Evolutionary conservation across 2,797 vertebrate genomes (phyloP), one percentile per base, ranked within the genome.

Genomic region (Delichon dasypus): DNA sequence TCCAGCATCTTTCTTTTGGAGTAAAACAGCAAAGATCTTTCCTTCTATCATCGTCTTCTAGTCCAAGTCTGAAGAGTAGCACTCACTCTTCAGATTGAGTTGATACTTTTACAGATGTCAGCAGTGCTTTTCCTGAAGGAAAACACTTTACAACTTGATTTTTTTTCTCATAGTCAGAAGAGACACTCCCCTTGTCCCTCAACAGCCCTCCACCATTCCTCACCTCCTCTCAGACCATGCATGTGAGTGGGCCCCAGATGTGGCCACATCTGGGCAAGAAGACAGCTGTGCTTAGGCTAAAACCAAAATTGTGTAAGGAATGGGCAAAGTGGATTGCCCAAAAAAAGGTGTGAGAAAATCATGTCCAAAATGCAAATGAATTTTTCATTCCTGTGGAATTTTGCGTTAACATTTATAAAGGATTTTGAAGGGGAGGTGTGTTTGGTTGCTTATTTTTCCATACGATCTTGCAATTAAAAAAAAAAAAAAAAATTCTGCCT

Each of bases 171-270:
- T 13, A 62, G 18, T 16, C 6, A 42, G 23, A 40, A 38, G 42
- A 19, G 82, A 16, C 10, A 2, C 2, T 61, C 2, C 13, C 18
- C 9, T 85, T 21, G 16, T 22, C 4, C 12, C 16, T 45, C 42
- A 21, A 23, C 36, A 22, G 2, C 9, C 3, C 19, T 17, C 6
- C 0, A 2, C 16, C 23, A 16, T 44, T 85, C 34, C 12, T 82
- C 25, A 21, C 22, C 3, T 1, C 2, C 5, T 60, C 25, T 84
- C 22, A 30, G 32, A 26, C 21, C 36, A 23, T 0, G 1, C 8
- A 6, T 0, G 0, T 7, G 23, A 74, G 5, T 11, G 17, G 25
- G 13, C 15, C 47, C 15, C 55, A 40, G 7, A 11, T 72, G 17
- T 9, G 29, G 29, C 26, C 48, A 73, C 45, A n/a, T 1, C 3